These are phyloP conservation scores for Planococcus citri DNA, from an alignment of 1,140 invertebrate species.

Conservation along the genomic window DNA sequence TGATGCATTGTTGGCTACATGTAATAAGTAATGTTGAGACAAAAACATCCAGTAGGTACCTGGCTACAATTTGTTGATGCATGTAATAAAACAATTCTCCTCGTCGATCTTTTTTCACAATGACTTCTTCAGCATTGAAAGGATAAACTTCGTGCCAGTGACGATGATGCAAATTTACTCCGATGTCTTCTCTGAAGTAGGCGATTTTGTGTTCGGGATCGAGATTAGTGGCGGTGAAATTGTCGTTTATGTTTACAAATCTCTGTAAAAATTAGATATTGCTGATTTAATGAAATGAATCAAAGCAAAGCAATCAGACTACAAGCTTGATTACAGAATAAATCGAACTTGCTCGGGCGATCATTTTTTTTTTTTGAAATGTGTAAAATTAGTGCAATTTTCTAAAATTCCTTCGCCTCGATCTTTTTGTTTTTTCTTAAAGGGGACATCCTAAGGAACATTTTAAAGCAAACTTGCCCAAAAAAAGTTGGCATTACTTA, in stretches of 20 bases:
- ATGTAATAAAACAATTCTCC: constrained; percentile 67
- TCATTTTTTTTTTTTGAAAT: not conserved
- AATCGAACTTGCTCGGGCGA: not conserved
- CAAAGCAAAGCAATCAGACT: not conserved
- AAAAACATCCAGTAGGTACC: constrained; percentile 31
- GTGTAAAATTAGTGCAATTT: not conserved
- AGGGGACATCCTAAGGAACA: too few species aligned
- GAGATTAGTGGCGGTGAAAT: constrained; percentile 39
- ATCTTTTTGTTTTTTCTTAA: too few species aligned
- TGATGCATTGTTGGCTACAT: too few species aligned
- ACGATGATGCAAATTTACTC: constrained; percentile 49
- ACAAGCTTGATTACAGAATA: not conserved
- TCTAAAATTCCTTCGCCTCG: too few species aligned
- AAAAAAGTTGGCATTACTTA: too few species aligned
- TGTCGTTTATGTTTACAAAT: constrained; percentile 51
- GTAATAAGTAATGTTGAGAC: too few species aligned
- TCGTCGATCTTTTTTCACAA: constrained; percentile 52
- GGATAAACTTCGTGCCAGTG: constrained; percentile 62
- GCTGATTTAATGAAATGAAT: not conserved
- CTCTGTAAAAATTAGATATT: constrained; percentile 28
- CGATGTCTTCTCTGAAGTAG: constrained; percentile 35
- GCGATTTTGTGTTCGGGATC: constrained; percentile 34
- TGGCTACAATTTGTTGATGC: constrained; percentile 57
- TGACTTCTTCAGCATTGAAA: constrained; percentile 33
- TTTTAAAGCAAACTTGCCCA: too few species aligned